These are phyloP conservation scores for Calephelis nemesis DNA, from an alignment of 1,140 invertebrate species.

Conservation along the genomic window DNA sequence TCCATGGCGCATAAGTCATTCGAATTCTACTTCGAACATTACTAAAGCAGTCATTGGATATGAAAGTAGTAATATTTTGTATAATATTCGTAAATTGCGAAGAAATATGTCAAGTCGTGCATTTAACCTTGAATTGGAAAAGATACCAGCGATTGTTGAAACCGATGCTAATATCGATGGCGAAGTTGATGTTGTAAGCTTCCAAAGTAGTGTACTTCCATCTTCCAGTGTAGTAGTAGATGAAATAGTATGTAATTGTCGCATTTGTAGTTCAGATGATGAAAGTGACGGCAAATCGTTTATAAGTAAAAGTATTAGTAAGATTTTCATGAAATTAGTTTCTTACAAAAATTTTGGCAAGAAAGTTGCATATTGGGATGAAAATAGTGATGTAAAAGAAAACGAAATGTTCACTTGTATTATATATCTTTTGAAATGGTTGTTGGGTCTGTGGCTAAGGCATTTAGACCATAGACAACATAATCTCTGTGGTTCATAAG, in stretches of 20 bases:
- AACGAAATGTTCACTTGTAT: conserved; percentile 64
- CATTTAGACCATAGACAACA: conserved; percentile 65
- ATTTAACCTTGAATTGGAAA: conserved; percentile 24
- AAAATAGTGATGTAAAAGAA: conserved; percentile 59
- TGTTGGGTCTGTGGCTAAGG: conserved; percentile 67
- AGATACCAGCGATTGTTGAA: conserved; percentile 37
- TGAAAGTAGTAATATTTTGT: conserved; percentile 28
- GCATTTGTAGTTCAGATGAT: conserved; percentile 55
- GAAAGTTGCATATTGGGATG: conserved; percentile 56
- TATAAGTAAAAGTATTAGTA: conserved; percentile 47
- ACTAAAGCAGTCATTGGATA: conserved; percentile 23
- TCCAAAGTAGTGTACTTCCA: conserved; percentile 31
- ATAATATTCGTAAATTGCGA: conserved; percentile 40
- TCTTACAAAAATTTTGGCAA: conserved; percentile 49
- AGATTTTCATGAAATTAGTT: conserved; percentile 55
- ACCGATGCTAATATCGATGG: conserved; percentile 26
- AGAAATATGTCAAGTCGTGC: conserved; percentile 32
- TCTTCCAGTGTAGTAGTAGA: conserved; percentile 55
- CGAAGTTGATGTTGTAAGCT: conserved; percentile 37
- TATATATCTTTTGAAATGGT: conserved; percentile 58
- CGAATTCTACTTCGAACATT: conserved; percentile 28
- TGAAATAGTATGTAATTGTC: conserved; percentile 64
- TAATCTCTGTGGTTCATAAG: conserved; percentile 30
- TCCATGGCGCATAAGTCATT: conserved; percentile 27
- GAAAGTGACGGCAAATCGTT: conserved; percentile 39